These are phyloP conservation scores for Mustela erminea DNA, from an alignment of 2,797 vertebrate species.

Conservation along the genomic window DNA sequence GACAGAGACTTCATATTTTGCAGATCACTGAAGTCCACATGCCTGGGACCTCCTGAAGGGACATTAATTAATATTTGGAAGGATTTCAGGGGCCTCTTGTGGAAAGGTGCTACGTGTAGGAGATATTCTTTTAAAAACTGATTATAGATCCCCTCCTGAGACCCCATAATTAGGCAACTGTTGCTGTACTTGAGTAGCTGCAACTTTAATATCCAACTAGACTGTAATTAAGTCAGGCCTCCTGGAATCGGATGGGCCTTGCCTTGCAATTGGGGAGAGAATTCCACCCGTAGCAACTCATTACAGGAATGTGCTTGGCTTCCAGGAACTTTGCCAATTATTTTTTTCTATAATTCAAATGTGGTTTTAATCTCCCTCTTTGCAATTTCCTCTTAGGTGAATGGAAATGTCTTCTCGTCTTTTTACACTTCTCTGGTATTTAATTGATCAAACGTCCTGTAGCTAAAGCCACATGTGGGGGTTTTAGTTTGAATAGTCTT, in stretches of 20 bases:
- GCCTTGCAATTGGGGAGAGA: constrained; percentile 12
- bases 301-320: constrained; percentile 35
- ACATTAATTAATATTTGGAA: constrained; percentile 62
- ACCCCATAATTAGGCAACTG: constrained; percentile 52
- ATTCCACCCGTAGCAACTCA: constrained; percentile 33
- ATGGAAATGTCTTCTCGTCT: constrained; percentile 41
- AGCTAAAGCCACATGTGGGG: not conserved
- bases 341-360: constrained; percentile 65
- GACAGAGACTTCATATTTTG: constrained; percentile 40
- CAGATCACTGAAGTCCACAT: not conserved
- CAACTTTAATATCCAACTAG: constrained; percentile 31
- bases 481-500: not conserved
- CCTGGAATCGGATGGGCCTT: not conserved
- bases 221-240: constrained; percentile 53
- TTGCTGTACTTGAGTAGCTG: constrained; percentile 57
- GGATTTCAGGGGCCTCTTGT: constrained; percentile 8
- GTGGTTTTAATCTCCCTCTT: constrained; percentile 68
- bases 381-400: constrained; percentile 69
- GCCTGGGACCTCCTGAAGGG: constrained; percentile 40
- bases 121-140: constrained; percentile 64
- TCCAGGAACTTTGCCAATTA: constrained; percentile 69
- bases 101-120: constrained; percentile 40
- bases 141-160: constrained; percentile 44
- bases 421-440: constrained; percentile 24
- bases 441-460: constrained; percentile 54